Evolutionary conservation across 2,888 invertebrate genomes (phyloP).

Genomic region (Chelonus formosanus): DNA sequence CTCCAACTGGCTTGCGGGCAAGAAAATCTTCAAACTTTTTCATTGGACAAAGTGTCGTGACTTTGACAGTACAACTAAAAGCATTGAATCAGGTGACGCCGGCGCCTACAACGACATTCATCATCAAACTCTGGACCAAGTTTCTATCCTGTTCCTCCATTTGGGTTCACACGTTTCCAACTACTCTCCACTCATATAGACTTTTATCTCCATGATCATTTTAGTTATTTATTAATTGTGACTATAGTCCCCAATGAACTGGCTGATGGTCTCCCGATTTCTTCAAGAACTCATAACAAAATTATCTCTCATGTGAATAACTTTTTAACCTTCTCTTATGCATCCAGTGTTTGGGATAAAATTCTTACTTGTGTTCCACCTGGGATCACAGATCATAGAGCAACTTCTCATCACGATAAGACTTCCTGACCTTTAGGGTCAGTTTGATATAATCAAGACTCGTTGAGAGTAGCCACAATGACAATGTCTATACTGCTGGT

Average conservation of each 20-base stretch:
- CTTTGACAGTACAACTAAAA: slow-evolving; percentile 41
- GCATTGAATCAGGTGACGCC: slow-evolving; percentile 59
- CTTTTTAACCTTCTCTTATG: slow-evolving; percentile 17
- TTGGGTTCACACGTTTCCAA: not conserved
- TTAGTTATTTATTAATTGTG: no score
- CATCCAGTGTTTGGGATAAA: slow-evolving; percentile 13
- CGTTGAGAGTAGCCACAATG: slow-evolving; percentile 25
- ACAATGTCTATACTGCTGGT: slow-evolving; percentile 15
- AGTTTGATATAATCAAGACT: slow-evolving; percentile 38
- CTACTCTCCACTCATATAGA: slow-evolving; percentile 5
- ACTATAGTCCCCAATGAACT: slow-evolving; percentile 53
- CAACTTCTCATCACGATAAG: slow-evolving; percentile 40
- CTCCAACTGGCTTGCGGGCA: slow-evolving; percentile 11
- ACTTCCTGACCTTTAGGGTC: slow-evolving; percentile 34
- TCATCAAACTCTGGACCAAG: slow-evolving; percentile 54
- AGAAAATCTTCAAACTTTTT: slow-evolving; percentile 17
- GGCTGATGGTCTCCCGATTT: no score
- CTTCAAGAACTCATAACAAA: slow-evolving; percentile 18
- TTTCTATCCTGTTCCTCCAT: slow-evolving; percentile 50
- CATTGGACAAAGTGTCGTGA: slow-evolving; percentile 40
- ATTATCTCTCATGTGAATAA: slow-evolving; percentile 41
- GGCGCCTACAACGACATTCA: slow-evolving; percentile 62
- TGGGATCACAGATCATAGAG: slow-evolving; percentile 26
- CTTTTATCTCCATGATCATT: slow-evolving; percentile 31
- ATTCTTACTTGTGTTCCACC: slow-evolving; percentile 30